These are phyloP conservation scores for Phyllostomus discolor DNA, from an alignment of 2,113 vertebrate genomes.

Conservation along the genomic window DNA sequence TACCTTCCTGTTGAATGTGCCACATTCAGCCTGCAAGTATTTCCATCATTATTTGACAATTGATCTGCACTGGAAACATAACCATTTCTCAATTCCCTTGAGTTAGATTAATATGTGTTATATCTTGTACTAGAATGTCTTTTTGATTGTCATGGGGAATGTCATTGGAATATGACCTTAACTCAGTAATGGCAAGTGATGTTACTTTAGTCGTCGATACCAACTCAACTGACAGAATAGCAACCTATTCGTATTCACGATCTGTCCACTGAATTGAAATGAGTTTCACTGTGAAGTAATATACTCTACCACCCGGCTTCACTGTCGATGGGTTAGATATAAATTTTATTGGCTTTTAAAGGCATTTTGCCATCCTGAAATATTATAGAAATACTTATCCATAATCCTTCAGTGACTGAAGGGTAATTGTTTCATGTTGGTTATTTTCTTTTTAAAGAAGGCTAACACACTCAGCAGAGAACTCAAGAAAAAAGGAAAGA, in stretches of 20 bases:
- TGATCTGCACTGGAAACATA: neutral
- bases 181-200: conserved; percentile 6
- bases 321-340: conserved; percentile 50
- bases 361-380: conserved; percentile 53
- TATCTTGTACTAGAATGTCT: neutral
- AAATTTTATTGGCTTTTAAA: conserved; percentile 60
- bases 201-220: conserved; percentile 39
- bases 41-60: neutral
- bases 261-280: conserved; percentile 57
- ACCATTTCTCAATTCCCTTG: neutral
- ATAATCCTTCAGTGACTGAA: conserved; percentile 53
- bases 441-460: conserved; percentile 56
- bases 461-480: conserved; percentile 15
- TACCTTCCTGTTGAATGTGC: neutral
- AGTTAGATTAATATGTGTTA: conserved; percentile 14
- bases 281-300: conserved; percentile 59
- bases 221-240: conserved; percentile 44
- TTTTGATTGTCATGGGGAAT: conserved; percentile 29
- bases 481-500: neutral
- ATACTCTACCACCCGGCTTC: conserved; percentile 41
- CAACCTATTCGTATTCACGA: conserved; percentile 21
- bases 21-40: neutral
- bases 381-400: conserved; percentile 47
- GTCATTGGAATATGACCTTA: conserved; percentile 20
- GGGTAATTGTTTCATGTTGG: conserved; percentile 52